Conservation (phyloP, 2,888 invertebrate species). For the Drosophila fungiperda region DNA sequence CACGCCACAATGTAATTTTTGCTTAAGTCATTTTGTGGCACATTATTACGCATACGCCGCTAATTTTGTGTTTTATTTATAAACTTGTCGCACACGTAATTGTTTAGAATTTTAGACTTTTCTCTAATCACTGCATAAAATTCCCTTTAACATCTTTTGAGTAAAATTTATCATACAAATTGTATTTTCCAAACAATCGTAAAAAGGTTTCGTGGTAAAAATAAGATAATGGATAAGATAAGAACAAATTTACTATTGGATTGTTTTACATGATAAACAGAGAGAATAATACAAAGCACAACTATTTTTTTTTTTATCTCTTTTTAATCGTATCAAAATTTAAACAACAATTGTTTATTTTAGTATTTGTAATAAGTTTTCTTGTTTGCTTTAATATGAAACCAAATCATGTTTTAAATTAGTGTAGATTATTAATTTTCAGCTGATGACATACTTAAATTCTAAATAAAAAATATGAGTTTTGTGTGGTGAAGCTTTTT, state of each 20-base stretch:
- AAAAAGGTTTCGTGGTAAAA: background rate
- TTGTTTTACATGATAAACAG: background rate
- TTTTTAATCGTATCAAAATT: background rate
- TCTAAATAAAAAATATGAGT: background rate
- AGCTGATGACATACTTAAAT: background rate
- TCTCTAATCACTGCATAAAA: background rate
- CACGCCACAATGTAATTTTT: slow-evolving; percentile 60
- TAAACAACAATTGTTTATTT: background rate
- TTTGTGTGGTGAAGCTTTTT: background rate
- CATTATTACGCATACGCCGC: too few species aligned
- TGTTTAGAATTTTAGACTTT: background rate
- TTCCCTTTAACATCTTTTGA: background rate
- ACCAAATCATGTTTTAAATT: too few species aligned
- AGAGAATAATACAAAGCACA: background rate
- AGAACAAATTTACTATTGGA: background rate
- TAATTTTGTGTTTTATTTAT: slow-evolving; percentile 23
- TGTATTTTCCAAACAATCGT: background rate
- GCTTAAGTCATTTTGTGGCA: slow-evolving; percentile 27
- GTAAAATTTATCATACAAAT: background rate
- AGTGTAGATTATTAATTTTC: background rate
- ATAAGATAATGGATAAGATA: slow-evolving; percentile 26
- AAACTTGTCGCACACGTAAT: background rate
- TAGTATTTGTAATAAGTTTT: background rate
- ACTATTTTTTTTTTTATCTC: background rate
- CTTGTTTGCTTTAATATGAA: background rate